A percentile compares a stretch with the other conserved stretches of the same genome.
phyloP scores from a whole-genome alignment of 2,797 vertebrate genomes.

The Rhynchonycteris naso region DNA sequence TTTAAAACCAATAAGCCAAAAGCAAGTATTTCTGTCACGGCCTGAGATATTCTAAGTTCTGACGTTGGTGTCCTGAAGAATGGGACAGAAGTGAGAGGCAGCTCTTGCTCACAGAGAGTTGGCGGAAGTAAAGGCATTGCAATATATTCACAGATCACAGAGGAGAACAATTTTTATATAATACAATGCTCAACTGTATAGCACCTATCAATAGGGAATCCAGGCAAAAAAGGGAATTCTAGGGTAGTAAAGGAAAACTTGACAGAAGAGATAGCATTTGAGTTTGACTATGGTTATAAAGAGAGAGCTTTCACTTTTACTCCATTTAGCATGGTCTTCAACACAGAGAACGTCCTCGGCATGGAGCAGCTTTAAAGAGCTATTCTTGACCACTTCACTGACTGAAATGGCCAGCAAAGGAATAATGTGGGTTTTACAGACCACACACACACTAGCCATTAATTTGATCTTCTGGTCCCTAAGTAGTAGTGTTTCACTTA shows the following conservation, averaged over 20 bases:
- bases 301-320: neutral
- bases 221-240: neutral
- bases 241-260: neutral
- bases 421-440: neutral
- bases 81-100: neutral
- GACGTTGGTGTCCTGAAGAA: neutral
- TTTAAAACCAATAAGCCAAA: constrained; percentile 4
- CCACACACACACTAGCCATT: neutral
- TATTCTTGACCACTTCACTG: neutral
- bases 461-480: neutral
- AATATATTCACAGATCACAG: neutral
- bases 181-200: neutral
- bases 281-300: neutral
- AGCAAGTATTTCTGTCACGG: neutral
- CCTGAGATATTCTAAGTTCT: neutral
- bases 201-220: neutral
- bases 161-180: neutral
- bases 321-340: neutral
- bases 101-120: neutral
- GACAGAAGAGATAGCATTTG: neutral
- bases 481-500: neutral
- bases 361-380: neutral
- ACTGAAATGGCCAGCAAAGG: neutral
- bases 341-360: neutral
- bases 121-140: neutral